A percentile compares a stretch with the other conserved stretches of the same genome.
phyloP scores from a whole-genome alignment of 2,888 invertebrate genomes.

The Sipunculus nudus region DNA sequence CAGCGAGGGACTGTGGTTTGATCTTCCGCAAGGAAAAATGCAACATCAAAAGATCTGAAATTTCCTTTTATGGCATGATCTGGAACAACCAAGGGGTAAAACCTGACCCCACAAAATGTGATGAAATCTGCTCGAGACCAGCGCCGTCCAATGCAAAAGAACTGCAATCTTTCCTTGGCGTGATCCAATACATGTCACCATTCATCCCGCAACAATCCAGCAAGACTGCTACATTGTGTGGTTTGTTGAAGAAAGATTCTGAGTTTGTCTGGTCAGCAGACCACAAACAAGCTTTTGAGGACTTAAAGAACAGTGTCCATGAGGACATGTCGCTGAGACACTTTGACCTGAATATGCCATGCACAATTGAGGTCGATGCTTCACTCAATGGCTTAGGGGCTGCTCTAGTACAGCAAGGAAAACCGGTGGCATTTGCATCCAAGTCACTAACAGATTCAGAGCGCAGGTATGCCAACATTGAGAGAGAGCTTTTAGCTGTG shows the following conservation, averaged over 20 bases:
- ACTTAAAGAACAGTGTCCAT: too few relatives aligned
- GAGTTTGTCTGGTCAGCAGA: too few relatives aligned
- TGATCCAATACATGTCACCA: slow-evolving; percentile 23
- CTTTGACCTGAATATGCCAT: slow-evolving; percentile 11
- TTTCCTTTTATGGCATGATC: slow-evolving; percentile 29
- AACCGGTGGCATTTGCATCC: slow-evolving; percentile 20
- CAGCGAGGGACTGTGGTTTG: not conserved
- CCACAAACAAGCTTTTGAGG: too few relatives aligned
- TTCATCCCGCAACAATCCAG: slow-evolving; percentile 19
- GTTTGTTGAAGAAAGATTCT: slow-evolving; percentile 18
- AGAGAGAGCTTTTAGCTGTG: slow-evolving; percentile 31
- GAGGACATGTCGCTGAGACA: slow-evolving; percentile 21
- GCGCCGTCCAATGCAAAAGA: slow-evolving; percentile 18
- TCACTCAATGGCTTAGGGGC: slow-evolving; percentile 25
- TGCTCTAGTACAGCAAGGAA: slow-evolving; percentile 19
- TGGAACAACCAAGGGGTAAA: slow-evolving; percentile 20
- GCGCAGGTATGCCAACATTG: slow-evolving; percentile 26
- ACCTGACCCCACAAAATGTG: slow-evolving; percentile 27
- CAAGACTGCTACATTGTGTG: slow-evolving; percentile 19
- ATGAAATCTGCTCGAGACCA: slow-evolving; percentile 16
- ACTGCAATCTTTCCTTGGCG: slow-evolving; percentile 30
- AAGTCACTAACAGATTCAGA: slow-evolving; percentile 22
- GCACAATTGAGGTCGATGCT: slow-evolving; percentile 18
- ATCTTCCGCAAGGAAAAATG: slow-evolving; percentile 1
- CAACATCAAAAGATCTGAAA: not conserved